Evolutionary conservation across 2,888 invertebrate genomes (phyloP), one percentile per base, ranked within the genome.

Genomic region (Aphodius sticticus): DNA sequence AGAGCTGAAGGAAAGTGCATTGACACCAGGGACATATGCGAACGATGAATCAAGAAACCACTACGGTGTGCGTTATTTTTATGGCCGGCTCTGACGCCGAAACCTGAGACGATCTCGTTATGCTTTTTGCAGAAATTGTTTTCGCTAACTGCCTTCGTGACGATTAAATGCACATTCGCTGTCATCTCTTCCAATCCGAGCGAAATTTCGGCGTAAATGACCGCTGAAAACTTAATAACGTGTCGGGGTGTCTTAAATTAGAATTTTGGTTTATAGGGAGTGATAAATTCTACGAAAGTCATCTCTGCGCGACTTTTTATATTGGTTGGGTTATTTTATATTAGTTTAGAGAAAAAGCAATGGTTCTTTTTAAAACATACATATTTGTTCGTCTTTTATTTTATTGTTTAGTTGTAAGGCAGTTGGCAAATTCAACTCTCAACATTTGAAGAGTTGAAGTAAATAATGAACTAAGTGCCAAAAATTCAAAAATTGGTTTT

Each of bases 41-140:
- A 74, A 74, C 74, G 74, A 74, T 74, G 36, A 74, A 74, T 74
- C 74, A 37, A 74, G 36, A 74, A n/a, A 36, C 53, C 53, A 53
- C 53, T 26, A 53, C 53, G 53, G 53, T 53, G 26, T 26, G 26
- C 36, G 74, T 74, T 74, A 74, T 74, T 74, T 74, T 74, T 74
- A 74, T 35, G 74, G 35, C 35, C 16, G 71, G 16, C 74, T 53
- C 53, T 53, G 7, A 53, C 9, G 36, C 74, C 35, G 74, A 74
- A 36, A 74, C 35, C 36, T 37, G 74, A 74, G n/a, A 74, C 74
- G 36, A 35, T 16, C n/a, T 35, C 74, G 74, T 74, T 53, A 7
- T 37, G 74, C 74, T 74, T 74, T 74, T 74, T 53, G 53, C 35
- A 26, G 36, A 74, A 74, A 74, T 74, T 74, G 74, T 74, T 74